Base-by-base conservation (phyloP, 2,888 invertebrate species). In the Cryptus armator region DNA sequence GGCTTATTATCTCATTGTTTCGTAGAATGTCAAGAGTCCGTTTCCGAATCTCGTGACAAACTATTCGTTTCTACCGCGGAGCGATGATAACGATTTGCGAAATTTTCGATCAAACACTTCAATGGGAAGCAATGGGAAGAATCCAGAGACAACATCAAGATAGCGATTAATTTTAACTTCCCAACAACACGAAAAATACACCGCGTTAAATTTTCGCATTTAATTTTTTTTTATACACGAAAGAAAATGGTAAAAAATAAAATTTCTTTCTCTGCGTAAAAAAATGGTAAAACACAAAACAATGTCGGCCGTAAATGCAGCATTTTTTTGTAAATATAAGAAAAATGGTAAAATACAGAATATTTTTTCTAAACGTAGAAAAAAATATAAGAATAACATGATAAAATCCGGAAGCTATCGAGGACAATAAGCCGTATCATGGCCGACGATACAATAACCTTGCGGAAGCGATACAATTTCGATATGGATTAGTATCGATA, bases 61-160 rank as follows among this genome's bases (percentile, higher is more conserved):
- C 5, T 32, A 43, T 29, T 44, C n/a, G 51, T 46, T 7, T n/a
- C 16, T 59, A 75, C 46, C 46, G 48, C 44, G 46, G 12, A 43
- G 46, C 16, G 64, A 80, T 75, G 70, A 71, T 70, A 68, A 53
- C 19, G 51, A 19, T 51, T 62, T 53, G 48, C 5, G 29, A n/a
- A 74, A 70, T 16, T 19, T 19, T 66, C 37, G 32, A 77, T 77
- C 14, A 19, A 53, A 72, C 59, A 46, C 19, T 67, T 32, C 5
- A 10, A 19, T 56, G 56, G 2, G 24, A 24, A 24, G 37, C 37
- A 9, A 37, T 37, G 37, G 5, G 37, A 37, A 37, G 10, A 56
- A 24, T 56, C 5, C 56, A 9, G 56, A 19, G 12, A 10, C 10
- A 12, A 24, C 10, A 10, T 24, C 56, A 4, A 56, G 56, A 24